Conservation (phyloP, 2,888 invertebrate species). For the Brachyopa scutellaris region DNA sequence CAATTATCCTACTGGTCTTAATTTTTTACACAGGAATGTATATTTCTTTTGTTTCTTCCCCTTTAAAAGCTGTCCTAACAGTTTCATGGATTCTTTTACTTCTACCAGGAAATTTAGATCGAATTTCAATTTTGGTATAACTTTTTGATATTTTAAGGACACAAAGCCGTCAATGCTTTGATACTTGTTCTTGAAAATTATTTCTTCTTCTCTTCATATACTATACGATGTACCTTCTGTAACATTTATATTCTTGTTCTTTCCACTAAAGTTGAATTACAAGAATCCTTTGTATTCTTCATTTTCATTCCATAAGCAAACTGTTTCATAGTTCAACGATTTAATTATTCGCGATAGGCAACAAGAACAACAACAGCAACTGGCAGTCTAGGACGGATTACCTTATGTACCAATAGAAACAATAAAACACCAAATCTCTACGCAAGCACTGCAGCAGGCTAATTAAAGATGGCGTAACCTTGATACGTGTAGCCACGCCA, state of each 20-base stretch:
- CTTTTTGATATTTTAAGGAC: constrained; percentile 7
- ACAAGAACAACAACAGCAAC: too few relatives aligned
- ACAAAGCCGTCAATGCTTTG: constrained; percentile 39
- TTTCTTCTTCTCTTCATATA: neutral
- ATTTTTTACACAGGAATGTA: too few relatives aligned
- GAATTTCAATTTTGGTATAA: neutral
- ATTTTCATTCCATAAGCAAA: neutral
- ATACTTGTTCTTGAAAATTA: neutral
- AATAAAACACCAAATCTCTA: too few relatives aligned
- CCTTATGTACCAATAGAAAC: too few relatives aligned
- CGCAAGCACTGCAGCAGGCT: too few relatives aligned
- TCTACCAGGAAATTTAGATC: neutral
- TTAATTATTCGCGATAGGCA: too few relatives aligned
- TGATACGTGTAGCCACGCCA: too few relatives aligned
- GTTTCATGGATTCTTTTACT: neutral
- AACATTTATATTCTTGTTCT: neutral
- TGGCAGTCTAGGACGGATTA: too few relatives aligned
- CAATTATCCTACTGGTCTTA: too few relatives aligned
- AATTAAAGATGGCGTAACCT: too few relatives aligned
- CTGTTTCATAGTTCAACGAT: constrained; percentile 1
- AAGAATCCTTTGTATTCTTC: too few relatives aligned
- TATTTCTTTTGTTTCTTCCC: neutral
- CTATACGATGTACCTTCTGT: too few relatives aligned
- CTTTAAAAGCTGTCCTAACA: neutral
- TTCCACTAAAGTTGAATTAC: neutral